These are phyloP conservation scores for Chelonus formosanus DNA, from an alignment of 2,888 invertebrate genomes.

Conservation along the genomic window DNA sequence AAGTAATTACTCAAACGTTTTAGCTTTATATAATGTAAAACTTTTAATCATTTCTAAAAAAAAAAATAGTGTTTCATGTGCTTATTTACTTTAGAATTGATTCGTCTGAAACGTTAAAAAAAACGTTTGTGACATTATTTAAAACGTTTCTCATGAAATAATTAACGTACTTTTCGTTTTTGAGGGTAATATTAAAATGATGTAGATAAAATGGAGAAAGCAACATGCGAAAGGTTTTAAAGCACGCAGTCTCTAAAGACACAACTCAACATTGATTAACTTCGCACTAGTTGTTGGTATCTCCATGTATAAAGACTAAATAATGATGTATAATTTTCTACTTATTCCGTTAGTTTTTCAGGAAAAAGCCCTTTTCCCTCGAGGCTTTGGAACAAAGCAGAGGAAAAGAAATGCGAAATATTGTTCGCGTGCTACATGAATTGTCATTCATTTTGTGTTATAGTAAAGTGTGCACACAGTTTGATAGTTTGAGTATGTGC, in stretches of 20 bases:
- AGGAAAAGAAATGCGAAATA: conserved; percentile 47
- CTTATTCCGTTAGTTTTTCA: conserved; percentile 44
- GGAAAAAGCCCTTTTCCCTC: conserved; percentile 30
- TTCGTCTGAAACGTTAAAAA: too few relatives aligned
- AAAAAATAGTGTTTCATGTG: too few relatives aligned
- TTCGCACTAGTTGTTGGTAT: conserved; percentile 44
- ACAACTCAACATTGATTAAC: conserved; percentile 43
- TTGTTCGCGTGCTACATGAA: conserved; percentile 61
- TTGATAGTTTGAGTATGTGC: conserved; percentile 1
- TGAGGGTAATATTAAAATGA: background rate
- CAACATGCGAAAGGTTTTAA: conserved; percentile 42
- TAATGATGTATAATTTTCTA: conserved; percentile 58
- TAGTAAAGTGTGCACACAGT: conserved; percentile 36
- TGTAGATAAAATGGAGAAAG: conserved; percentile 28
- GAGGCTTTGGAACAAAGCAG: conserved; percentile 50
- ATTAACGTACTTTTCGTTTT: conserved; percentile 11
- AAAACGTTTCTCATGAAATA: conserved; percentile 10
- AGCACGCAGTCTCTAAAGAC: conserved; percentile 19
- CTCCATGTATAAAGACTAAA: conserved; percentile 57
- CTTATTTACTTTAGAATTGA: too few relatives aligned
- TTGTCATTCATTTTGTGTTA: conserved; percentile 61
- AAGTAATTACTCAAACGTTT: too few relatives aligned
- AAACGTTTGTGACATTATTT: too few relatives aligned
- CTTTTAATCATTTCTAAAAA: too few relatives aligned
- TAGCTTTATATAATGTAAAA: too few relatives aligned